Evolutionary conservation across 2,888 invertebrate species (phyloP).

Genomic region (Lamellibrachia columna): DNA sequence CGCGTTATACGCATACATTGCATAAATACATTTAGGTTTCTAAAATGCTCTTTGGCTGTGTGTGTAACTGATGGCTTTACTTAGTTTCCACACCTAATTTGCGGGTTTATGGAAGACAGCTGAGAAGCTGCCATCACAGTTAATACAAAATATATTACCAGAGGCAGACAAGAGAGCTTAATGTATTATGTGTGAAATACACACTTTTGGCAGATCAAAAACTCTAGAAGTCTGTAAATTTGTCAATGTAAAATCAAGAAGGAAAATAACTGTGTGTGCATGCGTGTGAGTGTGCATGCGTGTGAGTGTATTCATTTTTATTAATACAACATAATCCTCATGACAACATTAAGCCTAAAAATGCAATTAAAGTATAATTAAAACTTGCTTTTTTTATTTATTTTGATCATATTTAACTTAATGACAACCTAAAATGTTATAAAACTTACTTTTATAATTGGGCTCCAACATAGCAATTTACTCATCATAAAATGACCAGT

Average conservation of each 20-base stretch:
- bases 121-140: not conserved
- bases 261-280: not conserved
- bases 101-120: not conserved
- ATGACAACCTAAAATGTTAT: no score
- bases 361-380: no score
- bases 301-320: not conserved
- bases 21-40: not conserved
- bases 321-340: not conserved
- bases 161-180: not conserved
- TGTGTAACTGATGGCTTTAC: not conserved
- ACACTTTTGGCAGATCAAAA: not conserved
- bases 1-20: not conserved
- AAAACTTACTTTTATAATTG: no score
- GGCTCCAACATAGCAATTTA: no score
- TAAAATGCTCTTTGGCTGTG: not conserved
- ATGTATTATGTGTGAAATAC: not conserved
- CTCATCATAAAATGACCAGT: no score
- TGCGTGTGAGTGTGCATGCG: not conserved
- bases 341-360: not conserved
- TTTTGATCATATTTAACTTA: no score
- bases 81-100: not conserved
- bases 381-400: no score
- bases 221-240: not conserved
- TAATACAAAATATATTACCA: not conserved
- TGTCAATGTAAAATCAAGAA: not conserved